Base-by-base conservation (phyloP, 1,140 invertebrate species). In the Heliconius himera region DNA sequence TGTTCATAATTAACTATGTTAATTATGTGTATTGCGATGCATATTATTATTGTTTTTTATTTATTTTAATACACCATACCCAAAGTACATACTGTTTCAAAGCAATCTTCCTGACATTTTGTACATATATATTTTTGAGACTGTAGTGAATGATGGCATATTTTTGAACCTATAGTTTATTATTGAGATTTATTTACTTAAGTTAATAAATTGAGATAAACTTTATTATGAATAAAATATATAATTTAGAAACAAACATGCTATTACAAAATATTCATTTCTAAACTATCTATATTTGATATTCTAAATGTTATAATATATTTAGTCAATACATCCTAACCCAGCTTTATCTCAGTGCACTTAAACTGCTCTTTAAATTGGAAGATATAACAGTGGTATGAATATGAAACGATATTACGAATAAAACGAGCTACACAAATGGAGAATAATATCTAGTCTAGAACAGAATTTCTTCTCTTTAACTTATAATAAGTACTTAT, bases 381-480 rank as follows among this genome's bases (percentile, higher is more conserved):
- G 38, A 66, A 33, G 54, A 76, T 76, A 76, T 46, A 66, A 76
- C 56, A 66, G 60, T 76, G 36, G 74, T 76, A 76, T 26, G 60
- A 76, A 76, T 70, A 46, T 76, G 66, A 76, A 70, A 76, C 74
- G 74, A 8, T 66, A 54, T 51, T 51, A 16, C 76, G 70, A 70
- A 71, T 71, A 33, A 72, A 72, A 54, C 36, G 60, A 49, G 41
- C 26, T 72, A 36, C 49, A 36, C 70, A 73, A 73, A 76, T 70
- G 60, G 70, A 4, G 46, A 76, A 76, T 70, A 70, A 70, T 76
- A 76, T 70, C 38, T 20, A 46, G 51, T 60, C 54, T 20, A 76
- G n/a, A 70, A 26, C 51, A 70, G 54, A 66, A 70, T 41, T 60
- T 70, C 74, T 76, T 46, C 41, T 46, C 13, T 46, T 46, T 46